Evolutionary conservation across 2,888 invertebrate genomes (phyloP), one percentile per base, ranked within the genome.

Genomic region (Acrobasis consociella): DNA sequence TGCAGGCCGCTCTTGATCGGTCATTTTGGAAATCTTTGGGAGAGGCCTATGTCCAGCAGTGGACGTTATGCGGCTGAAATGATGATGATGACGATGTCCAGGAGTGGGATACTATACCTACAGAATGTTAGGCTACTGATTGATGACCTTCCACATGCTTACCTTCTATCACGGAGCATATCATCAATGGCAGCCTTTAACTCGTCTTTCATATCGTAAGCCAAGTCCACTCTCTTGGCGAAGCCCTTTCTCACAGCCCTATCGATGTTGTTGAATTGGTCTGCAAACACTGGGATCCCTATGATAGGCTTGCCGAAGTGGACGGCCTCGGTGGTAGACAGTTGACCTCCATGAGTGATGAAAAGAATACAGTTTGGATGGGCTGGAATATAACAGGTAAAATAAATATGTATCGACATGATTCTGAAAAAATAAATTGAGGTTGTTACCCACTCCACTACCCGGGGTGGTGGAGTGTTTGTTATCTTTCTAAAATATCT

Each of bases 341-440:
- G 71, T 0, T 84, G 72, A 13, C 89, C 89, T 1, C 89, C 88
- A 42, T 89, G 89, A 0, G 87, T 85, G 52, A 89, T 85, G 67
- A 89, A 89, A 0, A 89, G 72, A 0, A 80, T 50, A 64, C 83
- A 85, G 63, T 87, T 89, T 1, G 82, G 81, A 62, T 89, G 89
- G 11, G 82, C 89, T 89, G 76, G 0, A 75, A 81, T 39, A 8
- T 13, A 13, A 31, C 8, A 31, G 8, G 31, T 31, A 7, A 31
- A 5, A 31, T 2, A 2, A 31, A 31, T 7, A 31, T 31, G 2
- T 31, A 31, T 7, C 22, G 1, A 22, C 7, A 5, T 31, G 1
- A 31, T 7, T 31, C 8, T 5, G 31, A 31, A 31, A 31, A 5
- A 31, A 31, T 2, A 22, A 2, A 22, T 22, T n/a, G n/a, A 22